Evolutionary conservation across 2,888 invertebrate species (phyloP), one percentile per base, ranked within the genome.

Genomic region (Apotomis betuletana): DNA sequence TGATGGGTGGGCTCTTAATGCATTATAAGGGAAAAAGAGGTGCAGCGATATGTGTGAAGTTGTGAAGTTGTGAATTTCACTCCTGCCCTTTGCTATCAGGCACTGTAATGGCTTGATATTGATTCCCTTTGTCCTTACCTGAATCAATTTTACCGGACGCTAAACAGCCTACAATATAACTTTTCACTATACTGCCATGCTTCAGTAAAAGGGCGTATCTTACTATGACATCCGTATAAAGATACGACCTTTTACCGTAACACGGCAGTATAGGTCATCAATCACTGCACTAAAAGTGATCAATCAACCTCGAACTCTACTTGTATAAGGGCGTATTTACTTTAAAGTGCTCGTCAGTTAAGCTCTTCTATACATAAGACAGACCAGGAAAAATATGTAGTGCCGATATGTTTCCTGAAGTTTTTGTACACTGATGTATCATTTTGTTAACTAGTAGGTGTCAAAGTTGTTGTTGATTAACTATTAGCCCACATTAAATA

Each of bases 221-320:
- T 27, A 27, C 27, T 27, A 27, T 27, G 27, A 27, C 27, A 27
- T 27, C 27, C 27, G 27, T 27, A 27, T 27, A 27, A 27, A 27
- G 2, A 27, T 27, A 27, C 27, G 27, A 27, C 27, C 27, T 27
- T 27, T 27, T 27, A 27, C 27, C 2, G 27, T 27, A 27, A 27
- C 27, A 27, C 27, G 27, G 27, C 27, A 27, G 27, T n/a, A 62
- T 51, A 36, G 8, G 36, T 5, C 51, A 62, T 62, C 51, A 62
- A 62, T 62, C 62, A 62, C 13, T 36, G 62, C 62, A 51, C 62
- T 54, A 12, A 63, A 12, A 63, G 63, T 13, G 54, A 54, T 62
- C 49, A 36, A 62, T 52, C 63, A 63, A 8, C 6, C 6, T 44
- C 6, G 10, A 59, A 5, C 49, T 12, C 4, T 57, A 57, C 5